These are phyloP conservation scores for Brachionus plicatilis DNA, from an alignment of 1,140 invertebrate species.

Conservation along the genomic window DNA sequence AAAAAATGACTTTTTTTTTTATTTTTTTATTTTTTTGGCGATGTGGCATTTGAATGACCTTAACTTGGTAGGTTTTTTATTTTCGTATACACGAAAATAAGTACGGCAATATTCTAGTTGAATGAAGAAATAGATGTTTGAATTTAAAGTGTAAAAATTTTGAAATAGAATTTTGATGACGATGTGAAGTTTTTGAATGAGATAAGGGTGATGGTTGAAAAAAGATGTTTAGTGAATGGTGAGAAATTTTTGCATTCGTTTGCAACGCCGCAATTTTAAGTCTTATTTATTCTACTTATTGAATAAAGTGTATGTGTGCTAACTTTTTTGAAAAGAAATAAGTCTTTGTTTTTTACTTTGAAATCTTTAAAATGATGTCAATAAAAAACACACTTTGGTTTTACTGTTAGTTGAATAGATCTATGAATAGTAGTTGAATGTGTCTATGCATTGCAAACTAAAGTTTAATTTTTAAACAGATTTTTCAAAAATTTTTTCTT, in stretches of 20 bases:
- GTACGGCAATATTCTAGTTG: not conserved
- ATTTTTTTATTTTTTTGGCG: not conserved
- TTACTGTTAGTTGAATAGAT: not conserved
- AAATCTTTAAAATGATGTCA: not conserved
- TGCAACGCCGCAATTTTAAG: too few relatives aligned
- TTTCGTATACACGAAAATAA: not conserved
- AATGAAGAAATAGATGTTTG: not conserved
- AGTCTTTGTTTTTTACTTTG: not conserved
- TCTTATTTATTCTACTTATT: not conserved
- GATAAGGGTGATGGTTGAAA: constrained; percentile 2
- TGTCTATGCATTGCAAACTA: not conserved
- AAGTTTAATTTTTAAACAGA: not conserved
- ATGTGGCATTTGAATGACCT: constrained; percentile 9
- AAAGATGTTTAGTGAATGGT: not conserved
- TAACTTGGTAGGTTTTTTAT: not conserved
- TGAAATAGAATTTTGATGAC: constrained; percentile 3
- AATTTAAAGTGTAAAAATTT: not conserved
- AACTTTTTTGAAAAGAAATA: not conserved
- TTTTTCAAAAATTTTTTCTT: not conserved
- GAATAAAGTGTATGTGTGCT: not conserved
- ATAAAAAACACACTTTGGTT: not conserved
- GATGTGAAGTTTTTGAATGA: constrained; percentile 1
- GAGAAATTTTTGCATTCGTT: not conserved
- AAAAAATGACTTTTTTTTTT: not conserved
- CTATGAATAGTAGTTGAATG: too few relatives aligned